Percentiles rank a stretch among this genome's conserved stretches.
These are phyloP conservation scores for Diaperis boleti DNA, from an alignment of 2,888 invertebrate species.

Conservation along the genomic window DNA sequence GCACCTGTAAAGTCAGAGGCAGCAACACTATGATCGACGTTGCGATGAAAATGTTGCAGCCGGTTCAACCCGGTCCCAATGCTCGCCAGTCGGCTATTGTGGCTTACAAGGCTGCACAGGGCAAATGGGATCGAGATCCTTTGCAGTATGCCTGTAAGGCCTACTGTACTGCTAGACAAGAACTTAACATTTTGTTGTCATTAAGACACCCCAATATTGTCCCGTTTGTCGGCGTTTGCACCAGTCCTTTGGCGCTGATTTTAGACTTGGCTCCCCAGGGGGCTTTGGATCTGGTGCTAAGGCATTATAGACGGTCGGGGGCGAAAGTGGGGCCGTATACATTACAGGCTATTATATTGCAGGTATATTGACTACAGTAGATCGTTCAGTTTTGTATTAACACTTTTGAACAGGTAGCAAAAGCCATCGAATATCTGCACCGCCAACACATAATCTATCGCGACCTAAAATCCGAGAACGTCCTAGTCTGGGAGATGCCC, in stretches of 20 bases:
- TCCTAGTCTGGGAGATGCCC: slow-evolving; percentile 97
- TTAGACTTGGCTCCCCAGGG: slow-evolving; percentile 94
- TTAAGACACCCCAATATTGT: slow-evolving; percentile 93
- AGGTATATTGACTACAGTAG: slow-evolving; percentile 67
- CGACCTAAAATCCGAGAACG: slow-evolving; percentile 96
- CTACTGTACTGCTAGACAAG: slow-evolving; percentile 96
- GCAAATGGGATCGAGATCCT: slow-evolving; percentile 95
- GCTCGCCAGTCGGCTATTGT: slow-evolving; percentile 74
- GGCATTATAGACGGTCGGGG: slow-evolving; percentile 88
- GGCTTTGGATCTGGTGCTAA: slow-evolving; percentile 85
- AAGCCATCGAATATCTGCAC: slow-evolving; percentile 96
- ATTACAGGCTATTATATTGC: slow-evolving; percentile 87
- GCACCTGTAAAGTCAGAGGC: slow-evolving; percentile 74
- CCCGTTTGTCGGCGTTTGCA: slow-evolving; percentile 90
- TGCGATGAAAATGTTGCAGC: slow-evolving; percentile 96
- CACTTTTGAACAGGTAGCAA: slow-evolving; percentile 75
- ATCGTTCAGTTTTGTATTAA: not conserved
- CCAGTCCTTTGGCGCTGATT: slow-evolving; percentile 88
- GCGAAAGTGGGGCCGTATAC: slow-evolving; percentile 84
- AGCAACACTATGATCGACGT: slow-evolving; percentile 75
- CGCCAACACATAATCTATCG: slow-evolving; percentile 92
- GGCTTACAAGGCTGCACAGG: slow-evolving; percentile 69
- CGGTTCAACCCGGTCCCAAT: slow-evolving; percentile 86
- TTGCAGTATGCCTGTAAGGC: slow-evolving; percentile 94
- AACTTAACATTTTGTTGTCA: slow-evolving; percentile 87